Evolutionary conservation across 2,888 invertebrate species (phyloP).

Genomic region (Pristionchus maxplancki): DNA sequence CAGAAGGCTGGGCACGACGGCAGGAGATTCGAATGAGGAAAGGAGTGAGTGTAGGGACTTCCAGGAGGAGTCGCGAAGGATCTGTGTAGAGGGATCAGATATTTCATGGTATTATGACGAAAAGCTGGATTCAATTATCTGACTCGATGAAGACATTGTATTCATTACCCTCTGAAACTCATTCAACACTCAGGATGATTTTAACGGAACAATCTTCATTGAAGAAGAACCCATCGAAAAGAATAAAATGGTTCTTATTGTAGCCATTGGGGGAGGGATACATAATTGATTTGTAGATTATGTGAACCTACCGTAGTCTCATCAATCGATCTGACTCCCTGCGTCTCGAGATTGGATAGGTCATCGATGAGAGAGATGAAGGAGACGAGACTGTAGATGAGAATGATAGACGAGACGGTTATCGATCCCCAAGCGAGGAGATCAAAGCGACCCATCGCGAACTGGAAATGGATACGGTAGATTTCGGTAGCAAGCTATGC

Average conservation of each 20-base stretch:
- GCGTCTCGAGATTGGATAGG: not conserved
- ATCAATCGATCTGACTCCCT: not conserved
- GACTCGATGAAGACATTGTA: no score
- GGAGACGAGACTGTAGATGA: not conserved
- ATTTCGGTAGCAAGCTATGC: not conserved
- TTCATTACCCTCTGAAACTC: no score
- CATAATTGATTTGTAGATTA: not conserved
- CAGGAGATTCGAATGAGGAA: not conserved
- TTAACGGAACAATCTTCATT: no score
- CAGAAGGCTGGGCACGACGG: not conserved
- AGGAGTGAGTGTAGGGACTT: not conserved
- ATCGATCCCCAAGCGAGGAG: slow-evolving; percentile 35
- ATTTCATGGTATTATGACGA: no score
- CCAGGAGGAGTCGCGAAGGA: not conserved
- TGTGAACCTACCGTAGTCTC: slow-evolving; percentile 19
- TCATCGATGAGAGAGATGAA: slow-evolving; percentile 34
- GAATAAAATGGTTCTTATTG: no score
- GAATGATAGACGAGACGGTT: not conserved
- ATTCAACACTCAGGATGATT: no score
- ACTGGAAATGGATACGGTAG: not conserved
- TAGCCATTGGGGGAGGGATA: not conserved
- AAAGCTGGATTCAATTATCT: not conserved
- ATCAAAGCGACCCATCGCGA: not conserved
- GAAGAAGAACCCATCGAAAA: no score
- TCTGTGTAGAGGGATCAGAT: no score